Evolutionary conservation across 2,888 invertebrate species (phyloP).

Genomic region (Meteorus colon): DNA sequence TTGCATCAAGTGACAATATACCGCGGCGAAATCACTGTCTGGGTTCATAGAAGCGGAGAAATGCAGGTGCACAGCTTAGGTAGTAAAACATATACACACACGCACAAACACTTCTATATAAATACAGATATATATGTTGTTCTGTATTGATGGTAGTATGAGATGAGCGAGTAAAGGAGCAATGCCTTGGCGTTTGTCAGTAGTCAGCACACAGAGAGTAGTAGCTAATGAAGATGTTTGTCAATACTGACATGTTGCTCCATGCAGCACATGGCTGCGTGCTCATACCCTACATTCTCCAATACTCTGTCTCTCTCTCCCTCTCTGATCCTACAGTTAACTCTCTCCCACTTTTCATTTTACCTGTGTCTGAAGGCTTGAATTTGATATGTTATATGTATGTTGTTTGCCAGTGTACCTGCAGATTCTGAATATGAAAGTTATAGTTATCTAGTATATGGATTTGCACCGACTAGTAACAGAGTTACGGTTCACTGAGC

Average conservation of each 20-base stretch:
- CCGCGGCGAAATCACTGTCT: conserved; percentile 53
- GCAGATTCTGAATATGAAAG: not conserved
- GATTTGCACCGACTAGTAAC: not conserved
- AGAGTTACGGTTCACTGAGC: not conserved
- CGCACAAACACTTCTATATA: not conserved
- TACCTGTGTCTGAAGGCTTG: too few species aligned
- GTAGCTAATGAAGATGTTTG: conserved; percentile 69
- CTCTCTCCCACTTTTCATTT: not conserved
- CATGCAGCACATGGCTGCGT: conserved; percentile 48
- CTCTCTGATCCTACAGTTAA: not conserved
- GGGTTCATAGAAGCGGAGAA: conserved; percentile 53
- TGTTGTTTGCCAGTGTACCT: not conserved
- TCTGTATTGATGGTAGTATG: conserved; percentile 21
- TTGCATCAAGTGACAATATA: conserved; percentile 55
- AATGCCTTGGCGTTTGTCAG: conserved; percentile 55
- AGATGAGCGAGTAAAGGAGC: conserved; percentile 36
- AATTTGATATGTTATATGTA: too few species aligned
- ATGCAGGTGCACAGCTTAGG: conserved; percentile 49
- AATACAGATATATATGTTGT: not conserved
- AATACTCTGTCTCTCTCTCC: not conserved
- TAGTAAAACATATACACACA: conserved; percentile 12
- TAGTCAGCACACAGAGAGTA: conserved; percentile 58
- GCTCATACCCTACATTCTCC: conserved; percentile 34
- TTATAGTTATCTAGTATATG: not conserved
- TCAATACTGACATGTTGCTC: conserved; percentile 64